Evolutionary conservation across 2,113 vertebrate species (phyloP), one percentile per base, ranked within the genome.

Genomic region (Miniopterus natalensis): DNA sequence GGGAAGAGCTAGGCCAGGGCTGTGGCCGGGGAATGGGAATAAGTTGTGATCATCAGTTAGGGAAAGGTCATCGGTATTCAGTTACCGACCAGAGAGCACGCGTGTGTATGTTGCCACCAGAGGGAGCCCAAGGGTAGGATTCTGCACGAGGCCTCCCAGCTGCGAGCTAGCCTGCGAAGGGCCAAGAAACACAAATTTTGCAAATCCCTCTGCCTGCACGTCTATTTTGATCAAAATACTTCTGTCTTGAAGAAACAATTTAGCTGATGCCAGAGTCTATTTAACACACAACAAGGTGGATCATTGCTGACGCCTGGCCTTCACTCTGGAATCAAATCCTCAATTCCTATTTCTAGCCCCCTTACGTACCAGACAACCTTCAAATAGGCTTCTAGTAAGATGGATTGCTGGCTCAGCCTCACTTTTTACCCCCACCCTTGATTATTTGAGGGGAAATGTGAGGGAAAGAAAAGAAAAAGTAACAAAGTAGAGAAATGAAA

Each of bases 221-320:
- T 97, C 96, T 75, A 29, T 91, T 96, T 94, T 53, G 25, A 96
- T 96, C 88, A 88, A 94, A 97, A 91, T 83, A 81, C 40, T 68
- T 91, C 84, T 70, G 68, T 96, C 80, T 90, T 88, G 91, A 90
- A 96, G 94, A 96, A 96, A 97, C 95, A 95, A 95, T 95, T 96
- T 71, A 95, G 94, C 47, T 51, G 53, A 75, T 97, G 97, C 88
- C 94, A 94, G 94, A 95, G 57, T 85, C 77, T 80, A 95, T 97
- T 96, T 95, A 88, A 95, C 88, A 97, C 45, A 66, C 80, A 25
- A 25, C 57, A 86, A 84, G 63, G 79, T 66, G 77, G 80, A 95
- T 91, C 78, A 79, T 68, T 73, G 55, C 75, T 88, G 95, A 96
- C 53, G 40, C 17, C 20, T 20, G 51, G 81, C 23, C 90, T 90